Conservation (phyloP, 2,113 vertebrate species). For the Potamarius usumacintae region DNA sequence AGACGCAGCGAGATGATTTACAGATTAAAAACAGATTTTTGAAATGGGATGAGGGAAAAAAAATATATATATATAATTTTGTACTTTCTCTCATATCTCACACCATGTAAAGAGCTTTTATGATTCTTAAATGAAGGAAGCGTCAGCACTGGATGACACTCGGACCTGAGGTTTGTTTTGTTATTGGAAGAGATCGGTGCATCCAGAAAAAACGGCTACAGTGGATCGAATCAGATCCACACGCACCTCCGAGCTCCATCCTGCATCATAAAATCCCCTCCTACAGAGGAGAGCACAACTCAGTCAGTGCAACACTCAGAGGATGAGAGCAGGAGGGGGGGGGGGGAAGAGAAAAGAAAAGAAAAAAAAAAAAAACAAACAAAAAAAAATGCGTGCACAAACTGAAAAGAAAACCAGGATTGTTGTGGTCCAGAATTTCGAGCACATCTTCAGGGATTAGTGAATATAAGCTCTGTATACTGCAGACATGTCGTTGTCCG, state of each 20-base stretch:
- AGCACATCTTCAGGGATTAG: constrained; percentile 71
- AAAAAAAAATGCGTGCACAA: no score
- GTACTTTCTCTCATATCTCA: no score
- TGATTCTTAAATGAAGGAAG: neutral
- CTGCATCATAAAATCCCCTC: constrained; percentile 30
- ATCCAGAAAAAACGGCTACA: constrained; percentile 12
- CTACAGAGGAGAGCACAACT: constrained; percentile 36
- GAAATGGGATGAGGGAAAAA: no score
- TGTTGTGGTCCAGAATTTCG: constrained; percentile 64
- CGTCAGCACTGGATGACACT: neutral
- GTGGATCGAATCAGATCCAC: constrained; percentile 19
- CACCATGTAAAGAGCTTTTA: neutral
- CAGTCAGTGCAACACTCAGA: constrained; percentile 68
- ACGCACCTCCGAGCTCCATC: neutral
- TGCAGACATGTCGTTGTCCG: constrained; percentile 97
- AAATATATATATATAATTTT: no score
- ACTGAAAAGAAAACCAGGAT: constrained; percentile 44
- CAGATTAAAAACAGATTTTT: neutral
- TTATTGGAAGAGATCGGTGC: neutral
- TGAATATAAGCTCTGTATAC: constrained; percentile 99
- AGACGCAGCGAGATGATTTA: neutral
- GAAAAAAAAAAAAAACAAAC: constrained; percentile 72
- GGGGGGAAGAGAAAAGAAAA: constrained; percentile 18
- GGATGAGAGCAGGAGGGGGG: constrained; percentile 54
- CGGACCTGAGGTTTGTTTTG: neutral